Conservation (phyloP, 1,140 invertebrate species). For the Euglossa dilemma region DNA sequence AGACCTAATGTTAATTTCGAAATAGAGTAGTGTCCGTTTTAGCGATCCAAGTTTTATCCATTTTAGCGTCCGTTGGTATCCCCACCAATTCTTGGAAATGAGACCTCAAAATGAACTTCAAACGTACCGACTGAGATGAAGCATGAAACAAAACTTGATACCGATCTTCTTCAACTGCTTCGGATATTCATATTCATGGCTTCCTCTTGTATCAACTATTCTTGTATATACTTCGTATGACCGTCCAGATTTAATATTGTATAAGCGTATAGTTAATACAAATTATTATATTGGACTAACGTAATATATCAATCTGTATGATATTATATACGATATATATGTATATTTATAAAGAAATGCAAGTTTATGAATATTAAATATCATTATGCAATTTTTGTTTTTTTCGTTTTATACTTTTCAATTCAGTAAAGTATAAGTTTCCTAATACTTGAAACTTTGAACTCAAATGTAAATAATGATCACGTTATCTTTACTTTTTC, state of each 20-base stretch:
- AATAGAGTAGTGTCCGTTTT: too few species aligned
- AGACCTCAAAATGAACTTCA: too few species aligned
- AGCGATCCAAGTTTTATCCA: too few species aligned
- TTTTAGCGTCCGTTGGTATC: too few species aligned
- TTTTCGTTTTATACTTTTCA: neutral
- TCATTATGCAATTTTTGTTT: neutral
- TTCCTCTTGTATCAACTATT: too few species aligned
- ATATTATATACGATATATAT: neutral
- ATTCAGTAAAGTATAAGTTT: neutral
- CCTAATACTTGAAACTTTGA: neutral
- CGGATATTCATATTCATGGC: too few species aligned
- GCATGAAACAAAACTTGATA: too few species aligned
- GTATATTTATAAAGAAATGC: neutral
- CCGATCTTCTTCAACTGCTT: too few species aligned
- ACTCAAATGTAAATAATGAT: neutral
- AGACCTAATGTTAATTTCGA: neutral
- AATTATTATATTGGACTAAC: neutral
- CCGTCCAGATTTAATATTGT: neutral
- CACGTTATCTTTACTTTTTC: constrained; percentile 2
- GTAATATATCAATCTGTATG: neutral
- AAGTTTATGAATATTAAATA: neutral
- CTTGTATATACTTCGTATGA: too few species aligned
- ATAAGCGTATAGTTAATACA: neutral
- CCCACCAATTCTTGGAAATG: too few species aligned
- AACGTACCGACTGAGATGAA: too few species aligned